Evolutionary conservation across 1,140 invertebrate species (phyloP), one percentile per base, ranked within the genome.

Genomic region (Panulirus ornatus): DNA sequence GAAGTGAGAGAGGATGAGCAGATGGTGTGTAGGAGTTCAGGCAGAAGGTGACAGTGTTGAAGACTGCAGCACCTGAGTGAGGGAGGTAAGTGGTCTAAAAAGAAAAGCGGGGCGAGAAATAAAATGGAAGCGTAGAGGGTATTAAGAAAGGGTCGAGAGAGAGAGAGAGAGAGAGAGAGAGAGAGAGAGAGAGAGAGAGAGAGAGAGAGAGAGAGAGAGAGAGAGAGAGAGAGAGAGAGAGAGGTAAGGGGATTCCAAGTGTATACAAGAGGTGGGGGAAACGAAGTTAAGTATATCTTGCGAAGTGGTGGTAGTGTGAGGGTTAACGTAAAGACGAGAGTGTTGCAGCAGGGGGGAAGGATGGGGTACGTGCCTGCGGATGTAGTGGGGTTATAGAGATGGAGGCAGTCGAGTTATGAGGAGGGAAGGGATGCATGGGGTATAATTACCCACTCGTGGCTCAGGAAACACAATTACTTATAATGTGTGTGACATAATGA

Each of bases 191-290:
- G 63, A 66, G 63, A 9, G n/a, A 84, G 63, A 44, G 63, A 30
- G 63, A 84, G 63, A 84, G 63, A 44, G 36, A 84, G 38, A 70
- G 63, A 44, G 81, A 71, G 38, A n/a, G 63, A 2, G 58, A 44
- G 22, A n/a, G 2, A 11, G 22, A 71, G 58, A 71, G 14, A 38
- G 30, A 71, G 36, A 11, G 38, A 54, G 38, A 66, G 38, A 14
- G 16, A 76, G 6, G 36, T 2, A 16, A 27, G 38, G 44, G 19
- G 38, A 14, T 22, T 34, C 40, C 22, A 70, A 76, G 40, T 6
- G n/a, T 14, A 38, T 19, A 5, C 34, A 73, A 42, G 40, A 73
- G 40, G 40, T n/a, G 27, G 36, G 71, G 71, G 30, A 19, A 40
- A 36, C 9, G 66, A 16, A 30, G 66, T 5, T 30, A 22, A 70